These are phyloP conservation scores for Theonella swinhoei DNA, from an alignment of 37 sponge, comb jelly and placozoan species.

Conservation along the genomic window DNA sequence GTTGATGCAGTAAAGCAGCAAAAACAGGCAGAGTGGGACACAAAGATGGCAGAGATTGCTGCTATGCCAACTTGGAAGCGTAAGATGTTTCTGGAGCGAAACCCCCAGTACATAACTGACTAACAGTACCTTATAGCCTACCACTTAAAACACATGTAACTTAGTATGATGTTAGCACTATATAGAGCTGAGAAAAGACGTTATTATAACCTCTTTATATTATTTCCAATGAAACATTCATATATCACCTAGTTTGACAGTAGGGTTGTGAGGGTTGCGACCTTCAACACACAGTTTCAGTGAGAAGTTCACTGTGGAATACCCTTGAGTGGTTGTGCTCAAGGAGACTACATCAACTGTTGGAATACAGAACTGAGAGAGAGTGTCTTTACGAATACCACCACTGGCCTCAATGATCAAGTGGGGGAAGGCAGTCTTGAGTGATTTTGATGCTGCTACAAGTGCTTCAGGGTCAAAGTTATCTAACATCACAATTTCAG, in stretches of 20 bases:
- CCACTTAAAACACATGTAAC: too few species aligned
- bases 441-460: slow-evolving; percentile 47
- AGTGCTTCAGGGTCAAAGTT: slow-evolving; percentile 84
- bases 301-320: slow-evolving; percentile 87
- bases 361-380: slow-evolving; percentile 71
- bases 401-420: slow-evolving; percentile 92
- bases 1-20: slow-evolving; percentile 16
- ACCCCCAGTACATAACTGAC: slow-evolving; percentile 45
- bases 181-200: too few species aligned
- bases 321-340: slow-evolving; percentile 90
- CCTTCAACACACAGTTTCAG: slow-evolving; percentile 87
- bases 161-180: too few species aligned
- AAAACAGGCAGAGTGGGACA: slow-evolving; percentile 12
- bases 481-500: slow-evolving; percentile 95
- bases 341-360: slow-evolving; percentile 87
- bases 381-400: slow-evolving; percentile 73
- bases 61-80: slow-evolving; percentile 92
- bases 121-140: too few species aligned
- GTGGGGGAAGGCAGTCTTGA: slow-evolving; percentile 78
- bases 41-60: slow-evolving; percentile 55
- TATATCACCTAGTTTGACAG: slow-evolving; percentile 41
- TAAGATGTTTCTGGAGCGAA: slow-evolving; percentile 67
- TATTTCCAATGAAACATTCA: too few species aligned
- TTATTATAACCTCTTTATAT: too few species aligned
- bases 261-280: slow-evolving; percentile 78